Conservation (phyloP, 2,888 invertebrate species). For the Torymus tubicola region DNA sequence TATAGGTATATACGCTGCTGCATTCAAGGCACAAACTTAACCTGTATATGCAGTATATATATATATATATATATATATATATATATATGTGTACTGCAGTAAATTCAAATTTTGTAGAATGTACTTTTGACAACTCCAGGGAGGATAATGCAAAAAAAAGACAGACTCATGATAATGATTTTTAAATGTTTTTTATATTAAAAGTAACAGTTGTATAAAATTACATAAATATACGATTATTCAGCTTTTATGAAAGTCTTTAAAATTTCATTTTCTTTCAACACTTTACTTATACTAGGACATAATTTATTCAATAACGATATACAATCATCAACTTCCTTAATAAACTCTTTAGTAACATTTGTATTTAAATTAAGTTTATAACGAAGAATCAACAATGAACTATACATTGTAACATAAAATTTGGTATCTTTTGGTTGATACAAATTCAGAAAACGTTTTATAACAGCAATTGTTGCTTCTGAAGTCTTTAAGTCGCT, state of each 20-base stretch:
- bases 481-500: constrained; percentile 69
- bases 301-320: constrained; percentile 30
- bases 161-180: too few relatives aligned
- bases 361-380: neutral
- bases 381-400: constrained; percentile 39
- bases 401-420: constrained; percentile 37
- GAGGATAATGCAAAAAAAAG: too few relatives aligned
- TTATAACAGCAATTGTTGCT: constrained; percentile 63
- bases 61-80: too few relatives aligned
- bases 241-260: constrained; percentile 1
- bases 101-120: too few relatives aligned
- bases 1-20: neutral
- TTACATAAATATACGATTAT: constrained; percentile 6
- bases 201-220: neutral
- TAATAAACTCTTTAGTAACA: neutral
- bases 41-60: neutral
- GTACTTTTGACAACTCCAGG: too few relatives aligned
- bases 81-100: too few relatives aligned
- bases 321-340: constrained; percentile 30
- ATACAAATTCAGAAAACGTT: constrained; percentile 37
- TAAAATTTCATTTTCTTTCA: constrained; percentile 19
- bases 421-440: constrained; percentile 45
- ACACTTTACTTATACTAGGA: constrained; percentile 34
- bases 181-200: too few relatives aligned
- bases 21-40: constrained; percentile 8